A percentile compares a stretch with the other conserved stretches of the same genome.
These are phyloP conservation scores for Rhea americana DNA, from an alignment of 2,113 vertebrate species.

Conservation along the genomic window DNA sequence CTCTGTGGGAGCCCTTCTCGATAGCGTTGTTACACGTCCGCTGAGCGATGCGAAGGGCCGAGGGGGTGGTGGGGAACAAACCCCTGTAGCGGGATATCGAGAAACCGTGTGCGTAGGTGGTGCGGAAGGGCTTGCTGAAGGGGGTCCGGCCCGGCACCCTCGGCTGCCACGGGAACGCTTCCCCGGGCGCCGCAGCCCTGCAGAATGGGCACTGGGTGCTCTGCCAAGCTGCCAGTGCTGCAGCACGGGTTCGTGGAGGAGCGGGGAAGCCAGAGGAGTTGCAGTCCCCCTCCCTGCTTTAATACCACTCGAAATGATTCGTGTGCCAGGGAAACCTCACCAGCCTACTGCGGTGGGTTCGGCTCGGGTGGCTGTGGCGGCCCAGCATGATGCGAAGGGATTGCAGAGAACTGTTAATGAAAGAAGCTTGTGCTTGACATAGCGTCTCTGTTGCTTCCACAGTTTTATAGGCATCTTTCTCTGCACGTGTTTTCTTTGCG, in stretches of 20 bases:
- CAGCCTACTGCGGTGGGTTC: not conserved
- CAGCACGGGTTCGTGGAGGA: not conserved
- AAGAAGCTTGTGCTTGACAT: not conserved
- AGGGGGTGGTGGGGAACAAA: not conserved
- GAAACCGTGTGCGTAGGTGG: not conserved
- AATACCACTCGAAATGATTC: not conserved
- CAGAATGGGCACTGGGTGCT: not conserved
- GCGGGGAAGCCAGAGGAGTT: not conserved
- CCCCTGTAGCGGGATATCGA: not conserved
- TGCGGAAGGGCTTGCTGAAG: not conserved
- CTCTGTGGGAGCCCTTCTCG: too few relatives aligned
- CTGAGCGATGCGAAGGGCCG: too few relatives aligned
- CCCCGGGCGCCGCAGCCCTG: not conserved
- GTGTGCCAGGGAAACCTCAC: rapidly evolving
- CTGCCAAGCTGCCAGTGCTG: not conserved
- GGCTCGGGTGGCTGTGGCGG: not conserved
- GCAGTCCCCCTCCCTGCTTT: not conserved
- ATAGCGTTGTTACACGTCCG: too few relatives aligned
- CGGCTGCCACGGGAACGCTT: rapidly evolving
- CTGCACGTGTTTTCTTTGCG: rapidly evolving
- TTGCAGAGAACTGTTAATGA: not conserved
- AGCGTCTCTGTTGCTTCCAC: not conserved
- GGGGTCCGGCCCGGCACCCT: not conserved
- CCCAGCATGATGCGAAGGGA: rapidly evolving
- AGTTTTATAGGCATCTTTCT: not conserved